Conservation (phyloP, 1,140 invertebrate species). For the Glossosoma conforme region DNA sequence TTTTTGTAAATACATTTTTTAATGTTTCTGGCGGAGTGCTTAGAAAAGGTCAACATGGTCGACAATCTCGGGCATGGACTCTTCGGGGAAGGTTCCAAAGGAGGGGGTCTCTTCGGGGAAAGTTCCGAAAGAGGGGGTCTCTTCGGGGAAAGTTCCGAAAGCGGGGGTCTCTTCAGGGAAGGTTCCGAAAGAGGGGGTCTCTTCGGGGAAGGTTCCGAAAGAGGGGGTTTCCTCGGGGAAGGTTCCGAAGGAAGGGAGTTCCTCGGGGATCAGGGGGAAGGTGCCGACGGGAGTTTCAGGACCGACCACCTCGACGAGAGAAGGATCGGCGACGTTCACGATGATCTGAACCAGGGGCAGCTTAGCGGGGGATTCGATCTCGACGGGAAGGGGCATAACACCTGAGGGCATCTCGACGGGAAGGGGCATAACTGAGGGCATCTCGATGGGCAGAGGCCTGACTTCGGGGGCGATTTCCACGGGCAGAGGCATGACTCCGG, state of each 20-base stretch:
- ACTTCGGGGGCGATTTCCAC: neutral
- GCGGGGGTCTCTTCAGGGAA: neutral
- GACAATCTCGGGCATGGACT: neutral
- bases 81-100: constrained; percentile 3
- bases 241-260: neutral
- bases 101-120: neutral
- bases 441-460: neutral
- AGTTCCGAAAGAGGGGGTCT: constrained; percentile 6
- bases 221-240: neutral
- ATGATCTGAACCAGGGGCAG: constrained; percentile 14
- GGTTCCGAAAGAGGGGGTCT: neutral
- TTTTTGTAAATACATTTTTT: too few species aligned
- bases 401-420: neutral
- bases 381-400: neutral
- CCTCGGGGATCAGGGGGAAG: constrained; percentile 4
- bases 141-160: neutral
- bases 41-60: neutral
- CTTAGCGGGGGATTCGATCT: neutral
- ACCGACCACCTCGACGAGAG: neutral
- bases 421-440: neutral
- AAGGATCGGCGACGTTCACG: constrained; percentile 4
- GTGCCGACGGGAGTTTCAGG: constrained; percentile 1
- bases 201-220: neutral
- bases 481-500: neutral
- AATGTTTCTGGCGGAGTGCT: too few species aligned